Base-by-base conservation (phyloP, 2,888 invertebrate species). In the Eupithecia centaureata region DNA sequence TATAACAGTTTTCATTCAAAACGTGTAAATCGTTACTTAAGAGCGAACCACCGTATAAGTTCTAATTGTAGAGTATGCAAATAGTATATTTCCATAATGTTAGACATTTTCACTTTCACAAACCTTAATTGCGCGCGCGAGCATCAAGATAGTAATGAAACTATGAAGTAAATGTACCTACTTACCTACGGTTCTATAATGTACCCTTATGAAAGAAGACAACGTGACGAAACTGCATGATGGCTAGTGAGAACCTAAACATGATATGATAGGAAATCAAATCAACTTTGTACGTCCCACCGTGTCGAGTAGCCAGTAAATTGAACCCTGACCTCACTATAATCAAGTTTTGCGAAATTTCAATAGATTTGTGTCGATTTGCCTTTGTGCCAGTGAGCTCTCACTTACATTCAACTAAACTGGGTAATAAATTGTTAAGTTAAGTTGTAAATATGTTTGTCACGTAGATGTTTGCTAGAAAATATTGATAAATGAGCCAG, bases 91-190 rank as follows among this genome's bases (percentile, higher is more conserved):
- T 80, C 76, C 75, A 79, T 81, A 79, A 76, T 68, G 62, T 52
- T 65, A 76, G 69, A 78, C 73, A 77, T 78, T 82, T 83, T 84
- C 83, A 82, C 86, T 86, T 85, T 86, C 82, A 77, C 77, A 66
- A 77, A 81, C 75, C 78, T 77, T 80, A 81, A 83, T 77, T 76
- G 70, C 72, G 57, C 32, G 57, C 13, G 69, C 72, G 56, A n/a
- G 13, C 64, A 71, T 68, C 73, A 70, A 73, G 74, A 75, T 73
- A 52, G 47, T 56, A 68, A 69, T 65, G 56, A 72, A 70, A 54
- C 27, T 65, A 64, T 60, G 52, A 52, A 42, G 47, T 22, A 15
- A 63, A 63, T 32, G n/a, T 18, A 18, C 30, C 30, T 57, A 56
- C 57, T 18, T 57, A 30, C 52, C 15, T 51, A 25, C 5, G 51